phyloP scores from a whole-genome alignment of 37 sponge, comb jelly and placozoan genomes.

The Mnemiopsis leidyi region DNA sequence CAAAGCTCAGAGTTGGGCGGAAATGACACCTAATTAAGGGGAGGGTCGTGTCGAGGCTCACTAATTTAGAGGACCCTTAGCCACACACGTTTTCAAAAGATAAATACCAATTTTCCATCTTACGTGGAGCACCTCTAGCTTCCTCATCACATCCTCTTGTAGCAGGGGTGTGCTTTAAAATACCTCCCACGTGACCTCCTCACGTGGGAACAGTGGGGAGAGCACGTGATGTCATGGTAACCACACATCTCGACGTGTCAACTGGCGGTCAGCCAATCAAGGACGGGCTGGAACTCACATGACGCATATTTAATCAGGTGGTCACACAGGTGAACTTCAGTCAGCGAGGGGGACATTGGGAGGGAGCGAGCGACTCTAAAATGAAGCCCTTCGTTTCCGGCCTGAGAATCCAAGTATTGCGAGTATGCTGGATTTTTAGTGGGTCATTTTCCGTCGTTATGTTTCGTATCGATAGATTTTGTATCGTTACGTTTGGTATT shows the following conservation, averaged over 20 bases:
- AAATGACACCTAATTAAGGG: not conserved
- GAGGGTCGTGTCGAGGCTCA: not conserved
- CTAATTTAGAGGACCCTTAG: not conserved
- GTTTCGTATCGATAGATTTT: too few species aligned
- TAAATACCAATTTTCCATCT: not conserved
- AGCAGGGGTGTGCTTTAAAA: not conserved
- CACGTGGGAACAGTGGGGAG: not conserved
- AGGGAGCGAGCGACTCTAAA: not conserved
- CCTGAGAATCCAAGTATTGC: not conserved
- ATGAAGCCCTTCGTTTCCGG: not conserved
- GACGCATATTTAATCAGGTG: not conserved
- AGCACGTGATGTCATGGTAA: not conserved
- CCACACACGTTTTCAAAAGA: not conserved
- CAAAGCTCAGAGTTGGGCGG: too few species aligned
- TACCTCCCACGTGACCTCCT: not conserved
- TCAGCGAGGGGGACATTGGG: not conserved
- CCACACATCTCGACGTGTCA: not conserved
- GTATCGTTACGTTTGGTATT: not conserved
- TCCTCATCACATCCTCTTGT: not conserved
- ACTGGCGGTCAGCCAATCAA: not conserved
- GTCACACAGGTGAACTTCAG: not conserved
- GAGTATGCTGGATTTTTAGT: not conserved
- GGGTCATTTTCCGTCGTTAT: not conserved
- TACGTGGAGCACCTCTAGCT: not conserved
- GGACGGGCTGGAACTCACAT: not conserved